phyloP scores from a whole-genome alignment of 1,140 invertebrate species.

The Tetramorium alpestre region DNA sequence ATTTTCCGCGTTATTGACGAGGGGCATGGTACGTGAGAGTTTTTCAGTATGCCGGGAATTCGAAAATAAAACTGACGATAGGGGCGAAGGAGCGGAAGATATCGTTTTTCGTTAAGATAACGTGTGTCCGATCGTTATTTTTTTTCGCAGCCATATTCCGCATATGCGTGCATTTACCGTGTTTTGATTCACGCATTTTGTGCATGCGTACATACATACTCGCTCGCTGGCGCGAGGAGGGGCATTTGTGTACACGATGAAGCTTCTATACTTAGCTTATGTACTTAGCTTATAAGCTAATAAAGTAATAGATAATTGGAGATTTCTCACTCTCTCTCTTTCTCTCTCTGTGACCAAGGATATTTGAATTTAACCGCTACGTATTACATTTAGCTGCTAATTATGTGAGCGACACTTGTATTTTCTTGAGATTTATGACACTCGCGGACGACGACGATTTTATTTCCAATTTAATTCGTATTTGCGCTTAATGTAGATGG shows the following conservation, averaged over 20 bases:
- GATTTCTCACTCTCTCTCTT: not conserved
- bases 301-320: conserved; percentile 8
- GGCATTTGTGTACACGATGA: not conserved
- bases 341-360: not conserved
- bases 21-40: conserved; percentile 33
- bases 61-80: conserved; percentile 34
- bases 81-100: not conserved
- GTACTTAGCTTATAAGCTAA: not conserved
- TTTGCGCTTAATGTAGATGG: not conserved
- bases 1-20: conserved; percentile 48
- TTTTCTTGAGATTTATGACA: conserved; percentile 21
- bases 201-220: not conserved
- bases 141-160: not conserved
- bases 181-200: not conserved
- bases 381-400: not conserved
- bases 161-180: not conserved
- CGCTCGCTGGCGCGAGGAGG: not conserved
- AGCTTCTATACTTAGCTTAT: not conserved
- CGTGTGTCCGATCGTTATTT: conserved; percentile 23
- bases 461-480: not conserved
- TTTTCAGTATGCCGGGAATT: conserved; percentile 37
- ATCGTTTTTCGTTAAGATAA: conserved; percentile 44
- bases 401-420: not conserved
- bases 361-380: not conserved
- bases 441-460: not conserved